A percentile compares a stretch with the other conserved stretches of the same genome.
phyloP scores from a whole-genome alignment of 1,140 invertebrate species.

The Brachystomella parvula region DNA sequence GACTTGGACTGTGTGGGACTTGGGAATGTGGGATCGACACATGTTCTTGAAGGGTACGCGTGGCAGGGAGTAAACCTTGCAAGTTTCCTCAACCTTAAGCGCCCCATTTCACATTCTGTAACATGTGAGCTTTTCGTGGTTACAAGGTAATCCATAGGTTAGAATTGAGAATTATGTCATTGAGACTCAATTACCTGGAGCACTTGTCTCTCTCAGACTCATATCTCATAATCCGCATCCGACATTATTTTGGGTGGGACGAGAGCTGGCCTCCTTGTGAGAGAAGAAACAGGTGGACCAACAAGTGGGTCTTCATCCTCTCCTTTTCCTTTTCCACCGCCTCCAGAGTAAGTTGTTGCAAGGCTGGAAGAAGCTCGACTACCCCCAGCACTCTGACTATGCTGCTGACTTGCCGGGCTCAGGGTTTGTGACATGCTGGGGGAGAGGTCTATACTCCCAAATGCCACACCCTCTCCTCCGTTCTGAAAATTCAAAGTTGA shows the following conservation, averaged over 20 bases:
- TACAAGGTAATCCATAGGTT: no score
- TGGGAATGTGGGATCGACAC: no score
- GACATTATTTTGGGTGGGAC: conserved; percentile 47
- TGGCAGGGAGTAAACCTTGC: neutral
- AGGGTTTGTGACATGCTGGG: conserved; percentile 33
- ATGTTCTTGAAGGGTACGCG: no score
- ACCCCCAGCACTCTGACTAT: conserved; percentile 2
- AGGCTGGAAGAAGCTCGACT: conserved; percentile 4
- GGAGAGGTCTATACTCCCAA: conserved; percentile 32
- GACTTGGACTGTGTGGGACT: no score
- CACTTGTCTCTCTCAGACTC: conserved; percentile 33
- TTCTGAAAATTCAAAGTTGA: conserved; percentile 14
- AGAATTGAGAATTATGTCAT: neutral
- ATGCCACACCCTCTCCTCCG: conserved; percentile 18
- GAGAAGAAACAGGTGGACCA: conserved; percentile 45
- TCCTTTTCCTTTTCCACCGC: conserved; percentile 22
- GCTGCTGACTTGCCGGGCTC: conserved; percentile 27
- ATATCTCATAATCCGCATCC: conserved; percentile 40
- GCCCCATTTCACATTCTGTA: neutral
- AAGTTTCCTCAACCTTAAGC: neutral
- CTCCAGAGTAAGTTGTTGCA: conserved; percentile 6
- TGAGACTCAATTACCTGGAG: conserved; percentile 18
- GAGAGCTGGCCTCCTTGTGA: conserved; percentile 45
- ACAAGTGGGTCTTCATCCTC: conserved; percentile 39
- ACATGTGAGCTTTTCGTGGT: no score